phyloP scores from a whole-genome alignment of 2,888 invertebrate species.

The Tiphia femorata region DNA sequence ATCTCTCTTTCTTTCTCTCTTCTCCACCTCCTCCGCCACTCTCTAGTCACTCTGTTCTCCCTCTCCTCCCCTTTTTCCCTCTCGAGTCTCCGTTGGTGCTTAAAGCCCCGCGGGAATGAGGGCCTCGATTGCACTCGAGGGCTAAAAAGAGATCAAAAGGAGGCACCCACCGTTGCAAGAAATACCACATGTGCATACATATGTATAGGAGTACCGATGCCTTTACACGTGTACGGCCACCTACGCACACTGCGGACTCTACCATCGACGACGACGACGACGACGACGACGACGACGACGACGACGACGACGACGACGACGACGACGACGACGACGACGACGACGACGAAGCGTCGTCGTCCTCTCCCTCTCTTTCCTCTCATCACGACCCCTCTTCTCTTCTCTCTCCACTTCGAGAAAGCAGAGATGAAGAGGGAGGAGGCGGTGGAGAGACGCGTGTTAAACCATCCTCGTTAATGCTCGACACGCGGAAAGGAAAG shows the following conservation, averaged over 20 bases:
- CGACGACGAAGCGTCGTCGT: neutral
- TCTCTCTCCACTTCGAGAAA: conserved; percentile 12
- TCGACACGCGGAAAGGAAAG: conserved; percentile 24
- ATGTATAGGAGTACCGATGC: conserved; percentile 12
- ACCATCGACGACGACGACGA: too few relatives aligned
- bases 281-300: too few relatives aligned
- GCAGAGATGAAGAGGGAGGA: neutral
- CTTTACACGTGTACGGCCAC: conserved; percentile 22
- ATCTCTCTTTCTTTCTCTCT: neutral
- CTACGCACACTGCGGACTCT: conserved; percentile 24
- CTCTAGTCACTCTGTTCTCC: neutral
- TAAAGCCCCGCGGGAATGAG: conserved; percentile 30
- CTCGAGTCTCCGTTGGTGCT: conserved; percentile 36
- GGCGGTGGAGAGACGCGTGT: conserved; percentile 22
- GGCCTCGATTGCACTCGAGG: conserved; percentile 43
- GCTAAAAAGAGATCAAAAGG: conserved; percentile 52
- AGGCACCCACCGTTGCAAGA: conserved; percentile 35
- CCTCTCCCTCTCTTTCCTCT: neutral
- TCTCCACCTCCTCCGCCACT: neutral
- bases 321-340: too few relatives aligned
- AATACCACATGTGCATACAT: conserved; percentile 25
- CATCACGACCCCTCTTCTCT: conserved; percentile 2
- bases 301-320: too few relatives aligned
- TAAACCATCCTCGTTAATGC: conserved; percentile 37
- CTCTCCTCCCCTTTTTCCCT: conserved; percentile 26